Evolutionary conservation across 30 jellyfish, hydroid and myxozoan genomes (phyloP).

Genomic region (Pelagia noctiluca): DNA sequence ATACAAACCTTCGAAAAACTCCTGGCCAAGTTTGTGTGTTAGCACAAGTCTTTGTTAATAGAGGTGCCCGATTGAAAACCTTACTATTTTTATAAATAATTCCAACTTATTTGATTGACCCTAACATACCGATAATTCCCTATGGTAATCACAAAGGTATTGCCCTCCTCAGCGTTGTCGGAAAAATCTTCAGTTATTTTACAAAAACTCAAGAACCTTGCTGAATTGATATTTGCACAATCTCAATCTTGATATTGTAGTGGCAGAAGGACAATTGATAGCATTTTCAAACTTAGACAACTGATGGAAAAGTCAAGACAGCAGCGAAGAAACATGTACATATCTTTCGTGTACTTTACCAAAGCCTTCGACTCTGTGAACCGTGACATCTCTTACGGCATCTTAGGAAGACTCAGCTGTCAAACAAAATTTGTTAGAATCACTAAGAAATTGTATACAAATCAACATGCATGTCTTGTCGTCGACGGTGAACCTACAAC

Average conservation of each 20-base stretch:
- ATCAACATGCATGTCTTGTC: conserved; percentile 59
- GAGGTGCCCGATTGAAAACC: conserved; percentile 58
- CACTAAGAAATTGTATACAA: conserved; percentile 47
- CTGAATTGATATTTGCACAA: conserved; percentile 60
- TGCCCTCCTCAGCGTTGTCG: conserved; percentile 58
- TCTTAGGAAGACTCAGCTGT: conserved; percentile 66
- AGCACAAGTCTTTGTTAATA: conserved; percentile 60
- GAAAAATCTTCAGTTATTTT: conserved; percentile 57
- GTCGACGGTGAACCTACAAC: conserved; percentile 56
- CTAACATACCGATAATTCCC: conserved; percentile 51
- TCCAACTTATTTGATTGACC: conserved; percentile 60
- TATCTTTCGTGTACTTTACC: conserved; percentile 71
- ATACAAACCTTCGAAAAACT: conserved; percentile 71
- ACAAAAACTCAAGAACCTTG: conserved; percentile 57
- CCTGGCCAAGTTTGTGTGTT: conserved; percentile 67
- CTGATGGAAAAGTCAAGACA: conserved; percentile 58
- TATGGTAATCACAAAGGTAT: conserved; percentile 62
- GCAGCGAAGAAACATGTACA: conserved; percentile 75
- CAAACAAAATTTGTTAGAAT: conserved; percentile 69
- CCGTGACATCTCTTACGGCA: conserved; percentile 41
- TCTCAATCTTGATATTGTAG: conserved; percentile 78
- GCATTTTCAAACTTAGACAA: conserved; percentile 62
- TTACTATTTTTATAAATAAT: conserved; percentile 30
- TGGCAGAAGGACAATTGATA: conserved; percentile 72
- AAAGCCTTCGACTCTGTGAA: conserved; percentile 81